phyloP scores from a whole-genome alignment of 2,797 vertebrate genomes.

The Cetoscarus ocellatus region DNA sequence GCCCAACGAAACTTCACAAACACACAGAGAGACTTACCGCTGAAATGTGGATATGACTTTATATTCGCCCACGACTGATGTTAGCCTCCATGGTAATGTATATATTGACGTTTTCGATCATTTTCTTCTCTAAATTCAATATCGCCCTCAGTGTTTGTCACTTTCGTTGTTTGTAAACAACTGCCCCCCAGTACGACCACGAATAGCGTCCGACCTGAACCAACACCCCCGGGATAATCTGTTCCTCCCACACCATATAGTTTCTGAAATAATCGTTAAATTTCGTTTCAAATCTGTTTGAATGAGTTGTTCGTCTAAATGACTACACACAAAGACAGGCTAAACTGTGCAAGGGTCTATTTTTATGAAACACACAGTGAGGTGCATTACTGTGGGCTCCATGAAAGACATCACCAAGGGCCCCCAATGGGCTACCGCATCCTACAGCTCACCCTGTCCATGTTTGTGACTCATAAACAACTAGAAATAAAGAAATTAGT shows the following conservation, averaged over 20 bases:
- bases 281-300: no score
- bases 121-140: background rate
- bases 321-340: no score
- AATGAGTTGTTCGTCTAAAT: no score
- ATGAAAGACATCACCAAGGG: no score
- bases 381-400: no score
- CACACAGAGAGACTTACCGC: conserved; percentile 52
- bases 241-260: conserved; percentile 47
- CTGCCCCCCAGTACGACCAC: conserved; percentile 52
- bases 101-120: background rate
- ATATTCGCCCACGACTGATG: background rate
- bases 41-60: background rate
- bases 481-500: no score
- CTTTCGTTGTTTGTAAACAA: conserved; percentile 76
- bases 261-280: no score
- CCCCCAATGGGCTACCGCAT: no score
- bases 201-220: conserved; percentile 67
- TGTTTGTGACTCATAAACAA: no score
- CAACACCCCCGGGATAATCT: background rate
- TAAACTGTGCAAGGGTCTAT: no score
- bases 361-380: no score
- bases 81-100: background rate
- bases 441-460: no score
- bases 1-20: conserved; percentile 7
- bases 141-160: conserved; percentile 16